phyloP scores from a whole-genome alignment of 2,113 vertebrate genomes.

The Tiliqua scincoides region DNA sequence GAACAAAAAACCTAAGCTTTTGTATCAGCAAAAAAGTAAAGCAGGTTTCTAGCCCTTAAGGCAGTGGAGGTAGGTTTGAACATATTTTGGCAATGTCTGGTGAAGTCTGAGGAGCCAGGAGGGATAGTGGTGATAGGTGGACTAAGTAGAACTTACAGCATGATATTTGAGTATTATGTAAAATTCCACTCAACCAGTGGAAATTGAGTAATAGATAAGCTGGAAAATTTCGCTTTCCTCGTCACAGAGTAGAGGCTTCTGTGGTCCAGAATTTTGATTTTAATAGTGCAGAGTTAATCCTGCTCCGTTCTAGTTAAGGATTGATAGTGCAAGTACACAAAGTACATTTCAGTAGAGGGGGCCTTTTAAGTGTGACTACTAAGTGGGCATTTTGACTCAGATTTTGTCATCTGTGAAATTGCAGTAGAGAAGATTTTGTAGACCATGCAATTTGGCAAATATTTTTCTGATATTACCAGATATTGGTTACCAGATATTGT shows the following conservation, averaged over 20 bases:
- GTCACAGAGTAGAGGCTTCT: neutral
- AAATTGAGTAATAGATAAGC: neutral
- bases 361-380: neutral
- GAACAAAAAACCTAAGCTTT: neutral
- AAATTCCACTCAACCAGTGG: neutral
- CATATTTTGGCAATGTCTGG: neutral
- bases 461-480: neutral
- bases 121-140: neutral
- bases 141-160: neutral
- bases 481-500: no score
- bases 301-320: neutral
- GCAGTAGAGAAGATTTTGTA: neutral
- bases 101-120: no score
- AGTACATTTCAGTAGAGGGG: neutral
- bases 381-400: neutral
- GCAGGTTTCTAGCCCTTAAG: neutral
- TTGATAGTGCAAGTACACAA: neutral
- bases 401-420: neutral
- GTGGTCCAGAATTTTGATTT: neutral
- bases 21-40: neutral
- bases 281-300: neutral
- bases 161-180: neutral
- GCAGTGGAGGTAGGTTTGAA: neutral
- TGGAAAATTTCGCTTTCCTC: neutral
- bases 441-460: neutral